phyloP scores from a whole-genome alignment of 2,113 vertebrate species.

The Hiodon tergisus region DNA sequence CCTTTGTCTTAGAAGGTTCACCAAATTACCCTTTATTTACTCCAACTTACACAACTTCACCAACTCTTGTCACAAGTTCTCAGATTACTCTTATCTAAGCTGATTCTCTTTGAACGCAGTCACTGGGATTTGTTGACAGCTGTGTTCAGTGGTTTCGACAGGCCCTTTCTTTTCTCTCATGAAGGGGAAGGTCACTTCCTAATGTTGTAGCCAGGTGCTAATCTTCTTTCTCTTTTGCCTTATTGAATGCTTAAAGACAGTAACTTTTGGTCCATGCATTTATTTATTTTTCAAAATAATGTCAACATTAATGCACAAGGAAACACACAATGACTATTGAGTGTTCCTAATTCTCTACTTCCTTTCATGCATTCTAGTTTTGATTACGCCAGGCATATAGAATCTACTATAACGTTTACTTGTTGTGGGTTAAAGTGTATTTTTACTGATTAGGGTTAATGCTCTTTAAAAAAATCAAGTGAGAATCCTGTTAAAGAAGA shows the following conservation, averaged over 20 bases:
- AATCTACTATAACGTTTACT: too few species aligned
- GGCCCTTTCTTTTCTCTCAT: constrained; percentile 15
- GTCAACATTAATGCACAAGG: too few species aligned
- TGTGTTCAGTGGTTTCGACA: constrained; percentile 28
- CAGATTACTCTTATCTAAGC: background rate
- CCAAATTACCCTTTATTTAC: background rate
- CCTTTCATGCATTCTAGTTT: too few species aligned
- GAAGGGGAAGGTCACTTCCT: constrained; percentile 9
- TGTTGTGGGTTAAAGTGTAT: too few species aligned
- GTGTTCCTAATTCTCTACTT: too few species aligned
- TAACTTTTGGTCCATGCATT: background rate
- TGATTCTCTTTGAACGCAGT: background rate
- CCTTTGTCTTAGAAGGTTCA: background rate
- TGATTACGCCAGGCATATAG: too few species aligned
- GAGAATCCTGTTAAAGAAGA: background rate
- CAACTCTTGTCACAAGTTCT: background rate
- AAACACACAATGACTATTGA: too few species aligned
- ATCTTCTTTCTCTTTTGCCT: constrained; percentile 16
- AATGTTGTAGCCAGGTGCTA: constrained; percentile 15
- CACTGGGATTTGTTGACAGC: background rate
- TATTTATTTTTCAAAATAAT: too few species aligned
- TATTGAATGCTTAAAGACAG: background rate
- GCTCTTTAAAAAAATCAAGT: too few species aligned
- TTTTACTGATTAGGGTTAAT: too few species aligned
- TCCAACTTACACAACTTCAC: background rate